Evolutionary conservation across 2,797 vertebrate genomes (phyloP), one percentile per base, ranked within the genome.

Genomic region (Crocodylus rhombifer): DNA sequence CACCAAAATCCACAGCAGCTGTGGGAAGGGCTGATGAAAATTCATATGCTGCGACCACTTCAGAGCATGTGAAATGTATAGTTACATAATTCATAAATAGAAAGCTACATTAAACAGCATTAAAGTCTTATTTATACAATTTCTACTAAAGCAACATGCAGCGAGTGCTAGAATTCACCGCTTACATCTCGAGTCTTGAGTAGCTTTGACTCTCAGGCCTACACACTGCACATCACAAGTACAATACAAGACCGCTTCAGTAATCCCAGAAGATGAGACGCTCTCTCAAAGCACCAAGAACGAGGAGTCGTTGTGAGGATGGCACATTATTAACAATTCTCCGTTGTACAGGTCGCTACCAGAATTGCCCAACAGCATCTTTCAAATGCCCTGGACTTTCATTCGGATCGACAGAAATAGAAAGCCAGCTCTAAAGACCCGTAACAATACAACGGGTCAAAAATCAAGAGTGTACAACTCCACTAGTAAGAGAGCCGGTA

Each of bases 101-200:
- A 86, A 82, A 81, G n/a, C 51, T 65, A 83, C 83, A 92, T 89
- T 88, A 89, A 95, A 90, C 18, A 94, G 74, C 88, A 92, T 77
- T 84, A 79, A 95, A 91, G 25, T 14, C 42, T 69, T 90, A 65
- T 36, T 91, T 77, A 71, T 75, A 62, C 33, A 51, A 23, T 73
- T 73, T 9, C 83, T 14, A 20, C 78, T 94, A 88, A 88, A 95
- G 67, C 71, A 75, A 6, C 20, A 12, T 21, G 67, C 21, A 76
- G 51, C 0, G 57, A 14, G 23, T 7, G 60, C 76, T 9, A n/a
- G 73, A 74, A 36, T 1, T 1, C 26, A 80, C 74, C 3, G 82
- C 0, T 1, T 25, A 21, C 0, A 0, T 13, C 77, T 16, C 56
- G 5, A 65, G 23, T 14, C 80, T 57, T n/a, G 65, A 51, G 42